phyloP scores from a whole-genome alignment of 2,888 invertebrate genomes.

The Conus canariensis region DNA sequence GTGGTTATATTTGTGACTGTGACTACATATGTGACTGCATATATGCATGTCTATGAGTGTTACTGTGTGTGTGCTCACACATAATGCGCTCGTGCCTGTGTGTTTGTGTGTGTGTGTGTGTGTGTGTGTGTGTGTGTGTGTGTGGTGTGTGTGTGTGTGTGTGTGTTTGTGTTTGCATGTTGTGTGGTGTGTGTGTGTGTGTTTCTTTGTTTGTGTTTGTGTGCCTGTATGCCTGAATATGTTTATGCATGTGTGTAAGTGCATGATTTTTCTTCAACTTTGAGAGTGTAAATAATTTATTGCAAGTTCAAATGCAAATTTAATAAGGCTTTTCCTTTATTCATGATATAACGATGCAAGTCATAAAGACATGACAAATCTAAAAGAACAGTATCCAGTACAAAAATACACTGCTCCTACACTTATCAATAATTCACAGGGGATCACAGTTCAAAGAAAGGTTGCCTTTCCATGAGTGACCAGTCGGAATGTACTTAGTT shows the following conservation, averaged over 20 bases:
- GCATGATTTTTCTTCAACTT: not conserved
- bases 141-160: not conserved
- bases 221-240: not conserved
- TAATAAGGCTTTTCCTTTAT: too few relatives aligned
- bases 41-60: not conserved
- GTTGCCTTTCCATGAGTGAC: too few relatives aligned
- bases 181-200: not conserved
- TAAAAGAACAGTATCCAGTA: too few relatives aligned
- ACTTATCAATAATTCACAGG: too few relatives aligned
- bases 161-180: not conserved
- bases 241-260: not conserved
- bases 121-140: conserved; percentile 8
- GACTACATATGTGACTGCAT: not conserved
- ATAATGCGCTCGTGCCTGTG: not conserved
- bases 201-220: not conserved
- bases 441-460: too few relatives aligned
- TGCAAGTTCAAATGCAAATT: too few relatives aligned
- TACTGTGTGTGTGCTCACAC: too few relatives aligned
- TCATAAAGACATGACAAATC: too few relatives aligned
- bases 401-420: too few relatives aligned
- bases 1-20: not conserved
- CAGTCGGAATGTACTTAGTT: too few relatives aligned
- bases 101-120: not conserved
- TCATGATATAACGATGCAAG: too few relatives aligned
- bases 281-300: too few relatives aligned